Evolutionary conservation across 2,888 invertebrate species (phyloP).

Genomic region (Ypsolopha scabrella): DNA sequence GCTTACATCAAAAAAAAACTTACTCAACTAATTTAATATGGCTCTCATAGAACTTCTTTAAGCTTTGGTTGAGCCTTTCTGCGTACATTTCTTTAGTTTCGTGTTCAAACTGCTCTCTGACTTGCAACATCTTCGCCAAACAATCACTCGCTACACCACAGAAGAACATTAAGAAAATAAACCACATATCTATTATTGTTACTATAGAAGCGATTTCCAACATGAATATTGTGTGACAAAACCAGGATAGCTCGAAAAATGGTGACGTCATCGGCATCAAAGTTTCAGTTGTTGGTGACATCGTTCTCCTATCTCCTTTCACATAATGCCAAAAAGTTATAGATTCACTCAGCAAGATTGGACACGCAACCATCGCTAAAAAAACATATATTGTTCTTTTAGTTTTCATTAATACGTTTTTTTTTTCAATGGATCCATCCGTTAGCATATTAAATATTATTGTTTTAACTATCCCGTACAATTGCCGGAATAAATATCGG

Average conservation of each 20-base stretch:
- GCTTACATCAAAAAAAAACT: no score
- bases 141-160: slow-evolving; percentile 29
- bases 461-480: slow-evolving; percentile 31
- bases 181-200: slow-evolving; percentile 37
- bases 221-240: slow-evolving; percentile 32
- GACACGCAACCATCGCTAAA: slow-evolving; percentile 19
- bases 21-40: slow-evolving; percentile 33
- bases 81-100: slow-evolving; percentile 22
- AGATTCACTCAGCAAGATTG: slow-evolving; percentile 24
- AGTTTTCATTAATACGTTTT: slow-evolving; percentile 17
- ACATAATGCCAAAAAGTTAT: slow-evolving; percentile 31
- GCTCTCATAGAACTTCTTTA: slow-evolving; percentile 28
- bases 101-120: slow-evolving; percentile 11
- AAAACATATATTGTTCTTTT: slow-evolving; percentile 19
- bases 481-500: slow-evolving; percentile 20
- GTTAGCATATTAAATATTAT: slow-evolving; percentile 23
- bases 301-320: slow-evolving; percentile 24
- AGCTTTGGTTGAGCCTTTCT: slow-evolving; percentile 22
- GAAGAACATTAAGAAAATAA: slow-evolving; percentile 29
- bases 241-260: slow-evolving; percentile 35
- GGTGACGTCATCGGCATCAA: slow-evolving; percentile 43
- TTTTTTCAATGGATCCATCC: slow-evolving; percentile 15
- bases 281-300: slow-evolving; percentile 34
- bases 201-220: slow-evolving; percentile 24
- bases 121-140: slow-evolving; percentile 20